Conservation (phyloP, 2,113 vertebrate species). For the Dromiciops gliroides region DNA sequence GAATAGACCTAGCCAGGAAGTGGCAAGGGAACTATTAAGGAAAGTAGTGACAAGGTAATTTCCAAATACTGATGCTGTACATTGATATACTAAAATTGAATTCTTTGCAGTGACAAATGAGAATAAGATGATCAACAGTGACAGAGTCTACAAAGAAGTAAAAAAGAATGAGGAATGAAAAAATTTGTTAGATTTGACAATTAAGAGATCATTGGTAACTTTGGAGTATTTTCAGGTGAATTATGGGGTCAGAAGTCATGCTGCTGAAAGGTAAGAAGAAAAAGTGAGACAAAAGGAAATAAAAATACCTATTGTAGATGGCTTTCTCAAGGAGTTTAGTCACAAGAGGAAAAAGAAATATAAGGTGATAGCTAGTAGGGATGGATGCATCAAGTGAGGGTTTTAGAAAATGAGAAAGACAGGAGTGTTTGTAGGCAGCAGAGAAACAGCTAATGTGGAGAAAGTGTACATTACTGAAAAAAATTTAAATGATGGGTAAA, state of each 20-base stretch:
- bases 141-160: not conserved
- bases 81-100: constrained; percentile 63
- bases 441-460: not conserved
- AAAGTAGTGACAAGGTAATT: constrained; percentile 36
- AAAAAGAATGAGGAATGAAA: not conserved
- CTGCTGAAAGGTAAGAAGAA: not conserved
- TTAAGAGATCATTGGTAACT: not conserved
- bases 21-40: constrained; percentile 12
- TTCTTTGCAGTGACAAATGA: constrained; percentile 1
- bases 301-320: not conserved
- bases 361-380: not conserved
- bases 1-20: not conserved
- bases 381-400: not conserved
- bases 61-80: constrained; percentile 67
- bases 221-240: not conserved
- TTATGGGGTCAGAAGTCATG: too few relatives aligned
- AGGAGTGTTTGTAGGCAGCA: not conserved
- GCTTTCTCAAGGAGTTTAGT: not conserved
- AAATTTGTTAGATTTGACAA: not conserved
- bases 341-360: not conserved
- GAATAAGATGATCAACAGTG: too few relatives aligned
- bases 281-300: not conserved
- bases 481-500: not conserved
- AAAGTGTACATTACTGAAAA: not conserved
- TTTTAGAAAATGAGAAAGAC: not conserved